Evolutionary conservation across 2,888 invertebrate genomes (phyloP).

Genomic region (Acrobasis consociella): DNA sequence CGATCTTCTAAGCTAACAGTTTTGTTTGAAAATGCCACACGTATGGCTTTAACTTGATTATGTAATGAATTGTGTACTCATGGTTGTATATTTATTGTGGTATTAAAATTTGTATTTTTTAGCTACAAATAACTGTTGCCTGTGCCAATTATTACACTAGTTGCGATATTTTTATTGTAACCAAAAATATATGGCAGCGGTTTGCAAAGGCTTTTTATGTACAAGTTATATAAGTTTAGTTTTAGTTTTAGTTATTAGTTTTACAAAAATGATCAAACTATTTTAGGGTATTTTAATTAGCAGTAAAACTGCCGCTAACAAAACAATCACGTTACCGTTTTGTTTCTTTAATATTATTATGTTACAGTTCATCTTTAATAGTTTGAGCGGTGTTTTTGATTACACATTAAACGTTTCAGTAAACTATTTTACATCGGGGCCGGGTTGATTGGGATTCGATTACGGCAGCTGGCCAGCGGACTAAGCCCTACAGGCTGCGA

Average conservation of each 20-base stretch:
- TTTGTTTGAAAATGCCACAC: not conserved
- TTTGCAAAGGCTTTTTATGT: no score
- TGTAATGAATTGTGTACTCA: no score
- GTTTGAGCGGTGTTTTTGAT: constrained; percentile 62
- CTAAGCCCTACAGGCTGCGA: constrained; percentile 63
- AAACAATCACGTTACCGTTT: constrained; percentile 18
- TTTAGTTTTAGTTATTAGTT: no score
- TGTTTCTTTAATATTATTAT: constrained; percentile 37
- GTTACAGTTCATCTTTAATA: constrained; percentile 64
- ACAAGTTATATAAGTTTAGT: no score
- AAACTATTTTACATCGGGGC: constrained; percentile 70
- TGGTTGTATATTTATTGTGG: no score
- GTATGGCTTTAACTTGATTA: not conserved
- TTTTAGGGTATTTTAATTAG: not conserved
- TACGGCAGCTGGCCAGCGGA: constrained; percentile 67
- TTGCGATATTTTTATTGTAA: no score
- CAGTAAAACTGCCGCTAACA: constrained; percentile 15
- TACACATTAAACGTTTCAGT: constrained; percentile 69
- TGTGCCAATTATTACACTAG: no score
- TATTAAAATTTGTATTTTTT: no score
- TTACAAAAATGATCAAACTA: no score
- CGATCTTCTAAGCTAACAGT: not conserved
- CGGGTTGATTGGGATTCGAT: constrained; percentile 77
- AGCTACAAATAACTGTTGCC: no score
- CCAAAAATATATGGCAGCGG: no score